A percentile compares a stretch with the other conserved stretches of the same genome.
These are phyloP conservation scores for Chrysoperla carnea DNA, from an alignment of 1,140 invertebrate species.

Conservation along the genomic window DNA sequence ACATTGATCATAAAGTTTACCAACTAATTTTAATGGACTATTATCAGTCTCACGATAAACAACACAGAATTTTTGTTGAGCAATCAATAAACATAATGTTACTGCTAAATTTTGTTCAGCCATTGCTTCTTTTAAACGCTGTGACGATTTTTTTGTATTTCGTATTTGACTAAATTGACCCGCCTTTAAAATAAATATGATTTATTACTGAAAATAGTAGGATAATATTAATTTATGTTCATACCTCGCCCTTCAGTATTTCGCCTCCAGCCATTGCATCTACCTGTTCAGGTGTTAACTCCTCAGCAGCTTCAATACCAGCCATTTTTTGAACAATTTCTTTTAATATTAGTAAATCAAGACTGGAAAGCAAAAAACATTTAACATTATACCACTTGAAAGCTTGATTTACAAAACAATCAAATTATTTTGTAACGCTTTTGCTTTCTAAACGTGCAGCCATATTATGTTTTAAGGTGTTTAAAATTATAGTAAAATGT, in stretches of 20 bases:
- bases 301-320: constrained; percentile 91
- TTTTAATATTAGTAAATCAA: constrained; percentile 88
- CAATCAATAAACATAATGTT: constrained; percentile 84
- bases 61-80: constrained; percentile 90
- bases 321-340: constrained; percentile 99
- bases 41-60: constrained; percentile 73
- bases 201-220: background rate
- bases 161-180: constrained; percentile 94
- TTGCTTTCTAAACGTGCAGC: too few relatives aligned
- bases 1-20: constrained; percentile 71
- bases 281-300: constrained; percentile 90
- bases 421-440: too few relatives aligned
- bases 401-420: background rate
- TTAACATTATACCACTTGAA: background rate
- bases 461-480: too few relatives aligned
- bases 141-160: constrained; percentile 91
- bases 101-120: constrained; percentile 76
- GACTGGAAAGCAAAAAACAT: constrained; percentile 37
- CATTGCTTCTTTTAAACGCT: constrained; percentile 88
- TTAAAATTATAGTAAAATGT: too few relatives aligned
- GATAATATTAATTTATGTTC: background rate
- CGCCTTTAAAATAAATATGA: constrained; percentile 34
- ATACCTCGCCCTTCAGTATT: constrained; percentile 77
- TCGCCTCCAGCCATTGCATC: constrained; percentile 95
- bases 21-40: constrained; percentile 83